A percentile compares a stretch with the other conserved stretches of the same genome.
phyloP scores from a whole-genome alignment of 2,113 vertebrate genomes.

The Trichechus manatus region DNA sequence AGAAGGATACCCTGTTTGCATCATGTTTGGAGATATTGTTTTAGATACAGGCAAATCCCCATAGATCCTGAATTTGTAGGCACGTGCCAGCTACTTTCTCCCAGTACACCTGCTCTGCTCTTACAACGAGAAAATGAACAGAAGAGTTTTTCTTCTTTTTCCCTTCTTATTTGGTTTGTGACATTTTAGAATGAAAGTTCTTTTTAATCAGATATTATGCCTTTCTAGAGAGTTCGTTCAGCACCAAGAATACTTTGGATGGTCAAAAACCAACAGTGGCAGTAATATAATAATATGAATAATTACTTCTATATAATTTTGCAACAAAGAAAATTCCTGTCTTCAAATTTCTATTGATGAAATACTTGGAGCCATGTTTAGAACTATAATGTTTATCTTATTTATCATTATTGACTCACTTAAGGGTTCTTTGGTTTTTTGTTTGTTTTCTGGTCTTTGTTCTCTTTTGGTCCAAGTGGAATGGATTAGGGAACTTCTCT shows the following conservation, averaged over 20 bases:
- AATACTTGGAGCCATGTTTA: conserved; percentile 27
- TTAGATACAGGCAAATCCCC: neutral
- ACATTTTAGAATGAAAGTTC: conserved; percentile 46
- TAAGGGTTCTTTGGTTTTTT: neutral
- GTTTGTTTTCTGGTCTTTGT: conserved; percentile 45
- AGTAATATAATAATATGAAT: neutral
- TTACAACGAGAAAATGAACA: conserved; percentile 34
- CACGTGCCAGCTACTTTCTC: neutral
- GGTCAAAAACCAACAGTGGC: neutral
- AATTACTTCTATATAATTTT: conserved; percentile 36
- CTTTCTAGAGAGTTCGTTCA: conserved; percentile 31
- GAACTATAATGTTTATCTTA: conserved; percentile 42
- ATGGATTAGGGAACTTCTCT: conserved; percentile 70
- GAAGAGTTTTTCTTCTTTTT: neutral
- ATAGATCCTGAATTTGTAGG: neutral
- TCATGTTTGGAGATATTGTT: neutral
- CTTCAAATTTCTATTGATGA: conserved; percentile 17
- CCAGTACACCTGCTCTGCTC: neutral
- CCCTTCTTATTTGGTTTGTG: neutral
- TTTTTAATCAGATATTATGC: conserved; percentile 12
- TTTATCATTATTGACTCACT: neutral
- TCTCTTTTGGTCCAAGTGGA: conserved; percentile 54
- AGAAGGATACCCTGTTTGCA: conserved; percentile 6
- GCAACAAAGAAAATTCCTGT: conserved; percentile 30
- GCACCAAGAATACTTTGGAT: neutral